Conservation (phyloP, 2,888 invertebrate genomes). For the Leucozona laternaria region DNA sequence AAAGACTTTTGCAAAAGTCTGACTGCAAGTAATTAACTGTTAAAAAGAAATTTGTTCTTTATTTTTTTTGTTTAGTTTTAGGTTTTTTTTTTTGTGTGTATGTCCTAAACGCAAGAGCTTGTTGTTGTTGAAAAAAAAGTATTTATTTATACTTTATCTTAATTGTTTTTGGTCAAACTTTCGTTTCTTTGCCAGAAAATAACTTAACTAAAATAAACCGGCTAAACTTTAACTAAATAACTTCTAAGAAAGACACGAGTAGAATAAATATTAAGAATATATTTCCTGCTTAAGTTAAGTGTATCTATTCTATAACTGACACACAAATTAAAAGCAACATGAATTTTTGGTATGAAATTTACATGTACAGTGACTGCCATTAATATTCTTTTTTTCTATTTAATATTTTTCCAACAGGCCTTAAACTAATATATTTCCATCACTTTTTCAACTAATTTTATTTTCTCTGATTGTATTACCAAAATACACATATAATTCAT, state of each 20-base stretch:
- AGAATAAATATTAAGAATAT: background rate
- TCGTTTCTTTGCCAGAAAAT: background rate
- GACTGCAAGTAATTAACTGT: constrained; percentile 57
- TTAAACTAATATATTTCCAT: too few species aligned
- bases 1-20: constrained; percentile 26
- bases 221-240: background rate
- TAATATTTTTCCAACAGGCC: too few species aligned
- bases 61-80: background rate
- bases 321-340: too few species aligned
- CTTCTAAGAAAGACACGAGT: background rate
- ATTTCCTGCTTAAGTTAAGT: background rate
- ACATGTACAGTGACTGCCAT: too few species aligned
- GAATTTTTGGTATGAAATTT: too few species aligned
- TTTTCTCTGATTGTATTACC: too few species aligned
- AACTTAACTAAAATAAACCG: background rate
- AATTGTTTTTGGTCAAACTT: constrained; percentile 17
- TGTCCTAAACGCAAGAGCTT: constrained; percentile 3
- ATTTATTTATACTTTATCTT: constrained; percentile 23
- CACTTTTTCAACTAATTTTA: too few species aligned
- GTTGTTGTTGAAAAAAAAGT: background rate
- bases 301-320: background rate
- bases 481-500: too few species aligned
- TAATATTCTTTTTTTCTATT: too few species aligned
- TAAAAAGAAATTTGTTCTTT: constrained; percentile 28
- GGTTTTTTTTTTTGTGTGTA: background rate